Base-by-base conservation (phyloP, 2,888 invertebrate genomes). In the Hipparchia semele region DNA sequence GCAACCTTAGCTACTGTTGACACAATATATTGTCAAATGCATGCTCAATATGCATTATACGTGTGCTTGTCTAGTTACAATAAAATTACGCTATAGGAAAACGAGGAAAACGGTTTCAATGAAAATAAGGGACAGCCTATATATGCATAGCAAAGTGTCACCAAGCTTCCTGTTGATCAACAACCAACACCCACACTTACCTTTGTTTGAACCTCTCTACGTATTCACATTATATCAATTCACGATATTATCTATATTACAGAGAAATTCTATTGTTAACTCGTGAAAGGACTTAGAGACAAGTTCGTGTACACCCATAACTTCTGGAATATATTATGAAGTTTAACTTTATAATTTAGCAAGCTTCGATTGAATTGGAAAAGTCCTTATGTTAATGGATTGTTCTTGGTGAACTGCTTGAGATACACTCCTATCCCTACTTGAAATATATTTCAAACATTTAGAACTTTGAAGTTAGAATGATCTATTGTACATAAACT, bases 311-410 rank as follows among this genome's bases (percentile, higher is more conserved):
- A 75, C 23, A 76, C 76, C 73, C 73, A 71, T 70, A 72, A 75
- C 70, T 76, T 72, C 61, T 64, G 68, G 72, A 75, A 75, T 70
- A 73, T 73, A 75, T 76, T 76, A 75, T 76, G 72, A 75, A 73
- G 23, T 72, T 76, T 75, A 75, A 73, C 75, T 76, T 75, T 73
- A 75, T 76, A 76, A 76, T 75, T 76, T 73, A 75, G 73, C 73
- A 72, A 75, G 76, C 73, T 75, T 76, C 75, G 76, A 76, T 75
- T 72, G 73, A 64, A 75, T 76, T 73, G 75, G 73, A 76, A 75
- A 75, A 70, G 73, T 76, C 73, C 75, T 76, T 76, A 64, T 72
- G 64, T 65, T 75, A 75, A 76, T 73, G 75, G 73, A 75, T 76
- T 75, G 76, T 75, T 76, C 75, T 75, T 76, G 65, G 69, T 72